phyloP scores from a whole-genome alignment of 2,113 vertebrate species.

The Ahaetulla prasina region DNA sequence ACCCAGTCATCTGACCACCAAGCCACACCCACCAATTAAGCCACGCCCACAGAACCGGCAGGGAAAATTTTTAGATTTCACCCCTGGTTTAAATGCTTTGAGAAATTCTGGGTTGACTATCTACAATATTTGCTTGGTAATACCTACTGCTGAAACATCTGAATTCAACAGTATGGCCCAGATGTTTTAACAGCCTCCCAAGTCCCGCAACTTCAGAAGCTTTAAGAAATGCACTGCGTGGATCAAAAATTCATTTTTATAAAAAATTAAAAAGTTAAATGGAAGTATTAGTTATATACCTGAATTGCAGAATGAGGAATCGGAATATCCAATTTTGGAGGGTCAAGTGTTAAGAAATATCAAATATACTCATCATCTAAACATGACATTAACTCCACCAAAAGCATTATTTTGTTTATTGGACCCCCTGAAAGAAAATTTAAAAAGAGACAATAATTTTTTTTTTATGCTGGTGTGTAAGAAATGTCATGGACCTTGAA shows the following conservation, averaged over 20 bases:
- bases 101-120: not conserved
- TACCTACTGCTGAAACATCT: not conserved
- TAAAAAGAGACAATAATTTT: not conserved
- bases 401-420: not conserved
- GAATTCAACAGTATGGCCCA: not conserved
- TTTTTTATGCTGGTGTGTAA: not conserved
- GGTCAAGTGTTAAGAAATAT: not conserved
- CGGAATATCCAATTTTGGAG: not conserved
- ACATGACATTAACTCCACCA: not conserved
- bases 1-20: too few relatives aligned
- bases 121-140: not conserved
- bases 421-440: not conserved
- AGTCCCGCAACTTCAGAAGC: not conserved
- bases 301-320: not conserved
- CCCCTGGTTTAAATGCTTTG: too few relatives aligned
- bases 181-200: not conserved
- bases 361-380: not conserved
- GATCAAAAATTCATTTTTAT: not conserved
- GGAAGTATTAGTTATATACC: not conserved
- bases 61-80: too few relatives aligned
- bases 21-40: too few relatives aligned
- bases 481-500: not conserved
- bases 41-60: too few relatives aligned
- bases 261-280: not conserved
- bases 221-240: not conserved